Evolutionary conservation across 2,888 invertebrate genomes (phyloP).

Genomic region (Meiosimyza platycephala): DNA sequence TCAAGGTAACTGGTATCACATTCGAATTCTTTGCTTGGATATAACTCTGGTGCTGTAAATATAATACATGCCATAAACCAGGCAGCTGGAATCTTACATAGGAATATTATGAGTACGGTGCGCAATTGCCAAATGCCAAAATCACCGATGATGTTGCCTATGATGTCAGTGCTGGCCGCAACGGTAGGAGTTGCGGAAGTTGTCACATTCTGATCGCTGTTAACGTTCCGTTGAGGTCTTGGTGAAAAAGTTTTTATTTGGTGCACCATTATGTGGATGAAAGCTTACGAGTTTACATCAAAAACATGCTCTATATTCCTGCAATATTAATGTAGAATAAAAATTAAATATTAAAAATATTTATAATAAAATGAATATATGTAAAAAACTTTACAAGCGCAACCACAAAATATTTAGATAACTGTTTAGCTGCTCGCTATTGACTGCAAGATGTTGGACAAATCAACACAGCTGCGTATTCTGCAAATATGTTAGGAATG

Average conservation of each 20-base stretch:
- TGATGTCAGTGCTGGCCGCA: conserved; percentile 53
- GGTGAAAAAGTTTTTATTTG: conserved; percentile 13
- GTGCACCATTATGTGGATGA: conserved; percentile 6
- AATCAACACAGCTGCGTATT: no score
- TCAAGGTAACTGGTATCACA: conserved; percentile 52
- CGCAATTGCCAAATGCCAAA: conserved; percentile 68
- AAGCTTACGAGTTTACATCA: no score
- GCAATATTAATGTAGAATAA: background rate
- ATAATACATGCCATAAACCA: conserved; percentile 70
- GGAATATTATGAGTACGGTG: conserved; percentile 65
- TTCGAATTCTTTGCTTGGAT: conserved; percentile 55
- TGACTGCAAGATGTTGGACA: no score
- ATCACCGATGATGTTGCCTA: conserved; percentile 63
- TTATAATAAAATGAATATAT: no score
- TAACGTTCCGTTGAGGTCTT: background rate
- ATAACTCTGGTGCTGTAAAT: conserved; percentile 67
- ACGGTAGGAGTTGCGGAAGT: background rate
- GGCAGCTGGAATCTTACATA: conserved; percentile 68
- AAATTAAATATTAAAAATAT: background rate
- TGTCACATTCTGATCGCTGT: background rate
- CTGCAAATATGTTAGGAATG: no score
- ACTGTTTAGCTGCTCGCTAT: no score
- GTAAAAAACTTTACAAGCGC: no score
- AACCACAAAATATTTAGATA: no score
- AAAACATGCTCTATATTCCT: background rate